These are phyloP conservation scores for Pyrocoelia pectoralis DNA, from an alignment of 2,888 invertebrate genomes.

Conservation along the genomic window DNA sequence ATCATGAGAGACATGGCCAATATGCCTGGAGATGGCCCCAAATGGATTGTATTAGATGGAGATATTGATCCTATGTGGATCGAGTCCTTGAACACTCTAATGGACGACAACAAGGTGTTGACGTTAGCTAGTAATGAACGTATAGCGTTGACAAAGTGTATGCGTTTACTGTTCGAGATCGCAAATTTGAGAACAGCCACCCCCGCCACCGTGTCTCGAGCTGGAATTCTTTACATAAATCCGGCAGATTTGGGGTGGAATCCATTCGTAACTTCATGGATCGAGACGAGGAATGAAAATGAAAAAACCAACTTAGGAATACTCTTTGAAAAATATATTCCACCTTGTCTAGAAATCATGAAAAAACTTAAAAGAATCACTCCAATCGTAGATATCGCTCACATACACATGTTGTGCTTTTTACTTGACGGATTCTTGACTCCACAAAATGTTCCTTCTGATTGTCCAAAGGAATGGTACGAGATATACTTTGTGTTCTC, in stretches of 20 bases:
- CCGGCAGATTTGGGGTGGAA: slow-evolving; percentile 95
- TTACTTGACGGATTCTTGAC: slow-evolving; percentile 86
- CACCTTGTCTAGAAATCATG: slow-evolving; percentile 78
- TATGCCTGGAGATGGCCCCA: slow-evolving; percentile 83
- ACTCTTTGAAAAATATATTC: slow-evolving; percentile 93
- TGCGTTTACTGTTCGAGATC: slow-evolving; percentile 95
- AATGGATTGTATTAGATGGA: slow-evolving; percentile 96
- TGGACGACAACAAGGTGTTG: slow-evolving; percentile 96
- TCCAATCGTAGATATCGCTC: slow-evolving; percentile 88
- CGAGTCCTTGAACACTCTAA: slow-evolving; percentile 93
- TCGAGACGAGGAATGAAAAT: slow-evolving; percentile 75
- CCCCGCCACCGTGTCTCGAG: slow-evolving; percentile 94
- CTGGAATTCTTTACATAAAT: slow-evolving; percentile 94
- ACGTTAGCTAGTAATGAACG: slow-evolving; percentile 95
- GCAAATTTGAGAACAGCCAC: slow-evolving; percentile 90
- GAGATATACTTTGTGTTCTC: slow-evolving; percentile 94
- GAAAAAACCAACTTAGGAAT: slow-evolving; percentile 85
- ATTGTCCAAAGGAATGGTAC: slow-evolving; percentile 93
- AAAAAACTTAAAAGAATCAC: slow-evolving; percentile 89
- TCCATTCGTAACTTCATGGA: slow-evolving; percentile 91
- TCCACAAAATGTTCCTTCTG: slow-evolving; percentile 80
- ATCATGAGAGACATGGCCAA: slow-evolving; percentile 95
- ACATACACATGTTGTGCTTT: slow-evolving; percentile 87
- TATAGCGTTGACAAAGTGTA: slow-evolving; percentile 86
- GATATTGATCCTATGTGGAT: slow-evolving; percentile 99